Evolutionary conservation across 2,888 invertebrate species (phyloP), one percentile per base, ranked within the genome.

Genomic region (Tenthredo distinguenda): DNA sequence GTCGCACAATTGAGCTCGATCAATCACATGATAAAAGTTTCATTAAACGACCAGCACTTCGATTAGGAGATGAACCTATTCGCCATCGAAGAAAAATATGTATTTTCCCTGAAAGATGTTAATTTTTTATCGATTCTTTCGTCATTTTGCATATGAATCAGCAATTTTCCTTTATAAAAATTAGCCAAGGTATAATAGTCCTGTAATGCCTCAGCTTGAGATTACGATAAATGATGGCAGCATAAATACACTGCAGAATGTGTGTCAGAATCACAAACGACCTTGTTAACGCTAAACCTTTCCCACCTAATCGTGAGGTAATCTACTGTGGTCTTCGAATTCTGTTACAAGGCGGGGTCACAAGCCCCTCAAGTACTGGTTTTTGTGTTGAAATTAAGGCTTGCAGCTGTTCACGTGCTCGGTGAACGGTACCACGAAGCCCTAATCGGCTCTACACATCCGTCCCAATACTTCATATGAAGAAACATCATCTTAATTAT

Each of bases 381-480:
- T 77, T 77, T 77, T 50, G 18, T 77, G 15, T 77, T 34, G 12
- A 47, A 77, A 77, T 77, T 77, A 55, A 77, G 15, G 55, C 31
- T 31, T 43, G 34, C 68, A 74, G 21, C 21, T 43, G 26, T 43
- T 12, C n/a, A 43, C 43, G 72, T 74, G 26, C 72, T 74, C 26
- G 43, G 43, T 74, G 72, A 74, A 37, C 72, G 43, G 72, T 43
- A 31, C 26, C 43, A 74, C 43, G 43, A 74, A 55, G 72, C 21
- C 72, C 26, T 74, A 2, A 74, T 74, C 72, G 72, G 10, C 43
- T 74, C 43, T 43, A 12, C 12, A 43, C 72, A 74, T 21, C 72
- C 6, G 21, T 74, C 43, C 43, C n/a, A 74, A 43, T 21, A 21
- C 43, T 74, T 68, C 12, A 34, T 34, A 18, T 5, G 26, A 34